A percentile compares a stretch with the other conserved stretches of the same genome.
phyloP scores from a whole-genome alignment of 2,797 vertebrate genomes.

The Ctenochaetus hawaiiensis region DNA sequence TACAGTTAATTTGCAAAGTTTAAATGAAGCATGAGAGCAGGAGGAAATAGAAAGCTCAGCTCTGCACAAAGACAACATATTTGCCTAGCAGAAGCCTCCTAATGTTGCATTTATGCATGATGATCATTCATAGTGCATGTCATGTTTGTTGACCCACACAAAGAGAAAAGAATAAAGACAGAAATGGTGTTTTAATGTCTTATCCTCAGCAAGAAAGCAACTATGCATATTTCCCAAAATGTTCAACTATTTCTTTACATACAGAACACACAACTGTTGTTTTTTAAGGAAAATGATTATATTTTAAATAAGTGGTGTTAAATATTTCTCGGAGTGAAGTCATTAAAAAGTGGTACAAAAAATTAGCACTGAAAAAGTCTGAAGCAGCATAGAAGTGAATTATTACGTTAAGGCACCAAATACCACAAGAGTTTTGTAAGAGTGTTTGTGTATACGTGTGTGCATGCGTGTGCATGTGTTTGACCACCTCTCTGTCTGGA shows the following conservation, averaged over 20 bases:
- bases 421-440: slow-evolving; percentile 24
- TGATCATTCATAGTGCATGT: too few relatives aligned
- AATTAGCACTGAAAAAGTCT: slow-evolving; percentile 14
- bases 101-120: too few relatives aligned
- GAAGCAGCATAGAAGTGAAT: slow-evolving; percentile 26
- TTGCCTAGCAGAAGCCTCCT: too few relatives aligned
- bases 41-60: background rate
- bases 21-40: too few relatives aligned
- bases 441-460: slow-evolving; percentile 28
- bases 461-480: slow-evolving; percentile 18
- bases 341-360: slow-evolving; percentile 9
- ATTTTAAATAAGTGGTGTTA: slow-evolving; percentile 9
- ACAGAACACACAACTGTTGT: slow-evolving; percentile 2
- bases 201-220: background rate
- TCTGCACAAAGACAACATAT: background rate
- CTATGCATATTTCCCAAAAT: background rate
- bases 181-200: background rate
- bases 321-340: slow-evolving; percentile 20
- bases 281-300: background rate
- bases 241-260: background rate
- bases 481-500: slow-evolving; percentile 34
- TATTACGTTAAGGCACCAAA: slow-evolving; percentile 36
- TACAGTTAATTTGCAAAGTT: too few relatives aligned
- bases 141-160: too few relatives aligned
- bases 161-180: too few relatives aligned